Conservation (phyloP, 2,888 invertebrate species). For the Tuta absoluta region DNA sequence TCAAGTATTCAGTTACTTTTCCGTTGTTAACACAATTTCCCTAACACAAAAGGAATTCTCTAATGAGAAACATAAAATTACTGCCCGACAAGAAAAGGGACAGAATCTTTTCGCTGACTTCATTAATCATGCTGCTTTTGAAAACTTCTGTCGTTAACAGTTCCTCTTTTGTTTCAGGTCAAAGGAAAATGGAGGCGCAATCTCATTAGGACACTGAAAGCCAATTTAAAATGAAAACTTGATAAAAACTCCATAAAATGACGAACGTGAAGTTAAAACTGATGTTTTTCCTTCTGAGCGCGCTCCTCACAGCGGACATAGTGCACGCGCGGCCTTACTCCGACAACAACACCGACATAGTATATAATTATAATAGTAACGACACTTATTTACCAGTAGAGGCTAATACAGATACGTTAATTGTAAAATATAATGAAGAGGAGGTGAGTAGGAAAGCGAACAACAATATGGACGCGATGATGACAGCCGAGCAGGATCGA, state of each 20-base stretch:
- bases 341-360: constrained; percentile 51
- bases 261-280: constrained; percentile 77
- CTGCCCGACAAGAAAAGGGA: background rate
- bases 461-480: constrained; percentile 25
- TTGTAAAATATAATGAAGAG: constrained; percentile 52
- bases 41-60: background rate
- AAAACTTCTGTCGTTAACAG: constrained; percentile 23
- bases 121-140: constrained; percentile 25
- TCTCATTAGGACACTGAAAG: constrained; percentile 4
- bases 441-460: constrained; percentile 11
- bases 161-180: constrained; percentile 39
- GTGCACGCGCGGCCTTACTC: constrained; percentile 57
- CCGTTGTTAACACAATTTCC: background rate
- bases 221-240: constrained; percentile 47
- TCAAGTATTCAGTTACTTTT: constrained; percentile 1
- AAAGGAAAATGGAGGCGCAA: constrained; percentile 26
- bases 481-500: constrained; percentile 26
- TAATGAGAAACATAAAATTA: constrained; percentile 22
- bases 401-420: constrained; percentile 68
- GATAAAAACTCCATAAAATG: constrained; percentile 52
- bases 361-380: constrained; percentile 57
- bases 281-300: constrained; percentile 69
- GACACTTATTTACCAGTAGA: constrained; percentile 67
- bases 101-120: constrained; percentile 2
- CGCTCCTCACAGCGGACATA: constrained; percentile 64